Conservation (phyloP, 2,797 vertebrate species). For the Limnodromus scolopaceus region DNA sequence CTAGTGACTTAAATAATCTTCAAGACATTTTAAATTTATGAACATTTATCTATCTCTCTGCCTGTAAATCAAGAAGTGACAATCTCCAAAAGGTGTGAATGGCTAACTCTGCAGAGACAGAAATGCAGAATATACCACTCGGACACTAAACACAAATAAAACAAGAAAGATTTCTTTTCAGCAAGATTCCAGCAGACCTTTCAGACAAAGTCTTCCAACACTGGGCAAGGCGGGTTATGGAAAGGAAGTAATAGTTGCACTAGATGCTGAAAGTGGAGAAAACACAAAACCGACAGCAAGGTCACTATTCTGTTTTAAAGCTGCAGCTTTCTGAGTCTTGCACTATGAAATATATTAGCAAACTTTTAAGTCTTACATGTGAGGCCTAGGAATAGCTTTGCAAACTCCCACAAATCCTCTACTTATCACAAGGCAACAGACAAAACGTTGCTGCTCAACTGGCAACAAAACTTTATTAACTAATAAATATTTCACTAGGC, state of each 20-base stretch:
- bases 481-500: neutral
- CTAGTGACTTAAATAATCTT: neutral
- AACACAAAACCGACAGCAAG: neutral
- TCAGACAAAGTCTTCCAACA: neutral
- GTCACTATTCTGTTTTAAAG: neutral
- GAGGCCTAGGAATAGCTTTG: neutral
- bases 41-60: neutral
- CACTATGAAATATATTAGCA: neutral
- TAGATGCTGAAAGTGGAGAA: neutral
- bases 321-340: neutral
- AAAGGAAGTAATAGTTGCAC: neutral
- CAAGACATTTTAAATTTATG: neutral
- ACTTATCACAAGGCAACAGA: neutral
- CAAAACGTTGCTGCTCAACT: neutral
- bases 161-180: neutral
- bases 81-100: neutral
- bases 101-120: neutral
- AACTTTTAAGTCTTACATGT: neutral
- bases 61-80: neutral
- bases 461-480: neutral
- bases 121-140: neutral
- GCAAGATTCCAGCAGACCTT: neutral
- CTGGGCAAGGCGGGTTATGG: neutral
- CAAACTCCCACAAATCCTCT: neutral
- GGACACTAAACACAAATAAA: neutral